Conservation (phyloP, 2,113 vertebrate genomes). For the Xyrauchen texanus region DNA sequence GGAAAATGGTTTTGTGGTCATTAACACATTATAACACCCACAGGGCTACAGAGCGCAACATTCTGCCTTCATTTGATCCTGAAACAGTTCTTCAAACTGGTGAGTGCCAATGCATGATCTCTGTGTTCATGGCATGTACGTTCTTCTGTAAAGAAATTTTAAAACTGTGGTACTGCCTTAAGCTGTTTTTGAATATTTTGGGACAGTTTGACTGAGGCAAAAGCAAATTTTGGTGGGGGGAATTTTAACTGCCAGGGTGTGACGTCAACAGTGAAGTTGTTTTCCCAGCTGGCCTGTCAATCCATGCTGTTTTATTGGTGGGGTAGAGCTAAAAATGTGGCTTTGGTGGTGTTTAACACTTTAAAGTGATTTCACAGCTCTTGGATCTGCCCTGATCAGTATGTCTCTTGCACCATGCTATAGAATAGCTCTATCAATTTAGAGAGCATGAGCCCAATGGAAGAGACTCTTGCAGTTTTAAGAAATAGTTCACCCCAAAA, state of each 20-base stretch:
- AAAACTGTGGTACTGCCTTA: not conserved
- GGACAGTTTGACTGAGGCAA: not conserved
- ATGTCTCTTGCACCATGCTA: no score
- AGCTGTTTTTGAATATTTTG: not conserved
- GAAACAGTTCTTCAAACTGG: slow-evolving; percentile 96
- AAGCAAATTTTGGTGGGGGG: not conserved
- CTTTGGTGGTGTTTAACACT: not conserved
- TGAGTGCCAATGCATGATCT: slow-evolving; percentile 60
- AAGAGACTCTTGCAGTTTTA: no score
- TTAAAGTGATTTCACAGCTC: slow-evolving; percentile 8
- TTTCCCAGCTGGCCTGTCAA: slow-evolving; percentile 9
- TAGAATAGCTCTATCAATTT: no score
- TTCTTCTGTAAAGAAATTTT: not conserved
- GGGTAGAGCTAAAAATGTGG: not conserved
- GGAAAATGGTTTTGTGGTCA: not conserved
- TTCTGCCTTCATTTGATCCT: slow-evolving; percentile 93
- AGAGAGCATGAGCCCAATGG: no score
- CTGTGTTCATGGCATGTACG: not conserved
- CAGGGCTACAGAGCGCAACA: slow-evolving; percentile 87
- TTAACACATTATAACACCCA: slow-evolving; percentile 49
- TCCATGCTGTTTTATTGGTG: slow-evolving; percentile 13
- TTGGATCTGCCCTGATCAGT: not conserved
- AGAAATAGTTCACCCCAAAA: no score
- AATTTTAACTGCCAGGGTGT: slow-evolving; percentile 4
- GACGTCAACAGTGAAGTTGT: slow-evolving; percentile 16